phyloP scores from a whole-genome alignment of 2,113 vertebrate species.

The Varanus komodoensis region DNA sequence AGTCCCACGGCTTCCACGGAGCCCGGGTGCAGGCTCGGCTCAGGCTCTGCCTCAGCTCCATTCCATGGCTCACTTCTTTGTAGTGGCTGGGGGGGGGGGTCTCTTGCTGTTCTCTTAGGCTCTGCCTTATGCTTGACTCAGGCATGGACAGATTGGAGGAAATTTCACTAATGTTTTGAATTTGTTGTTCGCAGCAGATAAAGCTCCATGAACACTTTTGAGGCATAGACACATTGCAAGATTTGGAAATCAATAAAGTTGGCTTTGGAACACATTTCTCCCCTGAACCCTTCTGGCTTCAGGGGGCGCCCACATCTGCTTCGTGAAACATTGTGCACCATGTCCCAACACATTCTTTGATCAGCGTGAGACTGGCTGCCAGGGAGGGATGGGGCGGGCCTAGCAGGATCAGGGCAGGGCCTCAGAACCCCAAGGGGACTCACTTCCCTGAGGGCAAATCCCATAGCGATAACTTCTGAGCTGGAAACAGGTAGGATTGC shows the following conservation, averaged over 20 bases:
- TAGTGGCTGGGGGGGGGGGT: too few relatives aligned
- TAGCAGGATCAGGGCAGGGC: too few relatives aligned
- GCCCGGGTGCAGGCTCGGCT: too few relatives aligned
- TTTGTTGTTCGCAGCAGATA: neutral
- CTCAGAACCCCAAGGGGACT: neutral
- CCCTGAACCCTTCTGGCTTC: too few relatives aligned
- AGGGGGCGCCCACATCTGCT: neutral
- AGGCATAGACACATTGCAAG: neutral
- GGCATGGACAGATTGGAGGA: neutral
- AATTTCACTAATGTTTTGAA: neutral
- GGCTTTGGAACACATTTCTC: neutral
- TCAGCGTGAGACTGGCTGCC: too few relatives aligned
- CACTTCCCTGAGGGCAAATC: neutral
- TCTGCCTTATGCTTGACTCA: too few relatives aligned
- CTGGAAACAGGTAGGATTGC: neutral
- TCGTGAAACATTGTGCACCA: neutral
- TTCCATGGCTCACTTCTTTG: too few relatives aligned
- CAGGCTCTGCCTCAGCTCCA: too few relatives aligned
- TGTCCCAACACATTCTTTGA: neutral
- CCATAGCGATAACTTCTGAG: neutral
- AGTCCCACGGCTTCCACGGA: too few relatives aligned
- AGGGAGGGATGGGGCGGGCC: neutral
- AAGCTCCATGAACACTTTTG: too few relatives aligned
- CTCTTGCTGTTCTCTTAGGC: too few relatives aligned
- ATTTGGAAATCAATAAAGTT: neutral